phyloP scores from a whole-genome alignment of 2,888 invertebrate genomes.

The Strigamia crassipes region DNA sequence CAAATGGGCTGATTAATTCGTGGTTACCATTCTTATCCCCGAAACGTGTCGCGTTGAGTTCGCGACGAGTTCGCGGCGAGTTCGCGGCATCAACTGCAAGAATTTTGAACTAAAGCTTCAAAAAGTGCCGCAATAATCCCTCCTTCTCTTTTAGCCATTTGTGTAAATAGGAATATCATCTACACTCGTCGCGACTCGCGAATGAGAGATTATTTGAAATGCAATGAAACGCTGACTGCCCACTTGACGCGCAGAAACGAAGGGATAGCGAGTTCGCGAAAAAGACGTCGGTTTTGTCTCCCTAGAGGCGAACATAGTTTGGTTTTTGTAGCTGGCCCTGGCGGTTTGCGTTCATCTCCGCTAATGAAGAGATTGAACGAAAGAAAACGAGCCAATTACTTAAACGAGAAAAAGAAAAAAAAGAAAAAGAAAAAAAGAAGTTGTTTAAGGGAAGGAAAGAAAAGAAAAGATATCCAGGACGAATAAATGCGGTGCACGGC shows the following conservation, averaged over 20 bases:
- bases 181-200: background rate
- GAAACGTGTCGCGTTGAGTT: background rate
- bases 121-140: slow-evolving; percentile 1
- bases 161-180: background rate
- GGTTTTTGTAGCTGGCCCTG: background rate
- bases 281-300: background rate
- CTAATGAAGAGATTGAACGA: slow-evolving; percentile 18
- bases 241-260: background rate
- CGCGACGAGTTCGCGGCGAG: background rate
- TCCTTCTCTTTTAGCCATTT: background rate
- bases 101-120: background rate
- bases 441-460: background rate
- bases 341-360: slow-evolving; percentile 6
- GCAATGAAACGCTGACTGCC: slow-evolving; percentile 10
- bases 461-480: background rate
- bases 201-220: slow-evolving; percentile 25
- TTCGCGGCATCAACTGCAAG: background rate
- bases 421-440: background rate
- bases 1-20: background rate
- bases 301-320: background rate
- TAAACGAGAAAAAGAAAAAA: background rate
- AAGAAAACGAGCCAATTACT: slow-evolving; percentile 23
- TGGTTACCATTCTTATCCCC: background rate
- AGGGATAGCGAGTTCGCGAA: background rate
- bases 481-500: background rate